phyloP scores from a whole-genome alignment of 2,113 vertebrate genomes.

The Epinephelus cyanopodus region DNA sequence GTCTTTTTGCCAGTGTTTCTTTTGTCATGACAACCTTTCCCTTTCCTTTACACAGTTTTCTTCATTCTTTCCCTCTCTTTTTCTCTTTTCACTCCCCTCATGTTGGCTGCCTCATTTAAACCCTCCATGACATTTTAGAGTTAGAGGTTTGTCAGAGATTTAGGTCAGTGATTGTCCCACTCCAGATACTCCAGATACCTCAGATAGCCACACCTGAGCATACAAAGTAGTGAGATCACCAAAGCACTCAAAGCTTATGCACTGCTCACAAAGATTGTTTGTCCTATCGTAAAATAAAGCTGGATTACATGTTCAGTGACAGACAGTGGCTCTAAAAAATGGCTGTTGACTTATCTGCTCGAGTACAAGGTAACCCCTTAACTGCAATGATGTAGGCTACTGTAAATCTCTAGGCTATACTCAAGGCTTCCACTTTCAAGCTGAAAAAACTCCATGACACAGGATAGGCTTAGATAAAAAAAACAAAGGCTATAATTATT shows the following conservation, averaged over 20 bases:
- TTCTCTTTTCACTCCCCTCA: background rate
- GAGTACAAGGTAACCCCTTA: background rate
- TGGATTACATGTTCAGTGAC: background rate
- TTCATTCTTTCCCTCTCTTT: background rate
- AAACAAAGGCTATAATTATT: background rate
- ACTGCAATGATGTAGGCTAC: background rate
- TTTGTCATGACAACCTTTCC: background rate
- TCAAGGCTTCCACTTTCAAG: background rate
- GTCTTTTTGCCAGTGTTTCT: background rate
- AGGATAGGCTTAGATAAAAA: no score
- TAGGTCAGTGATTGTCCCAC: constrained; percentile 57
- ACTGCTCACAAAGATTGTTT: constrained; percentile 1
- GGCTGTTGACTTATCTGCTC: background rate
- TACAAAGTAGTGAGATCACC: constrained; percentile 35
- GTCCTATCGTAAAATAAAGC: constrained; percentile 6
- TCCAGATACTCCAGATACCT: constrained; percentile 3
- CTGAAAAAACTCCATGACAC: no score
- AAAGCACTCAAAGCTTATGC: background rate
- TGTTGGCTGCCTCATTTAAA: background rate
- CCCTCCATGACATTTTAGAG: constrained; percentile 2
- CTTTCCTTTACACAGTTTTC: background rate
- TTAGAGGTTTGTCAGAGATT: constrained; percentile 39
- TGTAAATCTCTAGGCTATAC: background rate
- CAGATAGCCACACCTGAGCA: constrained; percentile 58
- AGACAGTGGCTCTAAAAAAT: background rate